phyloP scores from a whole-genome alignment of 2,797 vertebrate genomes.

The Takifugu ocellatus region DNA sequence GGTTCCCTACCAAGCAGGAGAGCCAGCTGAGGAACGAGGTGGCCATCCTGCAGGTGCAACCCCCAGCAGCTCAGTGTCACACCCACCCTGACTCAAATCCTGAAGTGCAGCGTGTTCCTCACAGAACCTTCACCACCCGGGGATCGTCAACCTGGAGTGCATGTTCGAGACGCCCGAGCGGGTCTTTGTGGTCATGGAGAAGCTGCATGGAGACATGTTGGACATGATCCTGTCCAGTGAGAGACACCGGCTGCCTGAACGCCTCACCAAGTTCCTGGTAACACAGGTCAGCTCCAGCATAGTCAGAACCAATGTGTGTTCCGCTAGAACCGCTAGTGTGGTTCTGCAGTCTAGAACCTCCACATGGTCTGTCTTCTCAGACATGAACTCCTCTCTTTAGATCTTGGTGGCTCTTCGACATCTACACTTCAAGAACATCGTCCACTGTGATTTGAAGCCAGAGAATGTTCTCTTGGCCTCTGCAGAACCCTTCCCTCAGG shows the following conservation, averaged over 20 bases:
- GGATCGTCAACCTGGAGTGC: constrained; percentile 72
- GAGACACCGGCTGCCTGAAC: constrained; percentile 74
- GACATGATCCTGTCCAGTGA: constrained; percentile 78
- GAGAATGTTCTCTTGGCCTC: constrained; percentile 77
- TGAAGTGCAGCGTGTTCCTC: not conserved
- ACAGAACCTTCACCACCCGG: constrained; percentile 74
- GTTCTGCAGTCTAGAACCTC: not conserved
- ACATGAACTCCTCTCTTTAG: constrained; percentile 28
- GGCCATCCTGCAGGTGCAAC: constrained; percentile 72
- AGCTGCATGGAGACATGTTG: constrained; percentile 79
- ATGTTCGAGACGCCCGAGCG: constrained; percentile 74
- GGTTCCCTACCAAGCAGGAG: constrained; percentile 76
- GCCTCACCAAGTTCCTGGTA: constrained; percentile 75
- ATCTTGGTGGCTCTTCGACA: constrained; percentile 76
- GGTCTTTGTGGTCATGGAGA: constrained; percentile 80
- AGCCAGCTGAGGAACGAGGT: constrained; percentile 78
- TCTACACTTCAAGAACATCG: constrained; percentile 76
- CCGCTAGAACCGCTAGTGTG: too few relatives aligned
- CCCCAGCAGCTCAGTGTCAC: not conserved
- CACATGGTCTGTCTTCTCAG: not conserved
- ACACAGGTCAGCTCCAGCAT: constrained; percentile 60
- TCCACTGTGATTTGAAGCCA: constrained; percentile 78
- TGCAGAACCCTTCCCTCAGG: constrained; percentile 76
- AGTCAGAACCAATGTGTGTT: too few relatives aligned
- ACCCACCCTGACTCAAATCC: not conserved